Evolutionary conservation across 2,888 invertebrate genomes (phyloP).

Genomic region (Enchytraeus crypticus): DNA sequence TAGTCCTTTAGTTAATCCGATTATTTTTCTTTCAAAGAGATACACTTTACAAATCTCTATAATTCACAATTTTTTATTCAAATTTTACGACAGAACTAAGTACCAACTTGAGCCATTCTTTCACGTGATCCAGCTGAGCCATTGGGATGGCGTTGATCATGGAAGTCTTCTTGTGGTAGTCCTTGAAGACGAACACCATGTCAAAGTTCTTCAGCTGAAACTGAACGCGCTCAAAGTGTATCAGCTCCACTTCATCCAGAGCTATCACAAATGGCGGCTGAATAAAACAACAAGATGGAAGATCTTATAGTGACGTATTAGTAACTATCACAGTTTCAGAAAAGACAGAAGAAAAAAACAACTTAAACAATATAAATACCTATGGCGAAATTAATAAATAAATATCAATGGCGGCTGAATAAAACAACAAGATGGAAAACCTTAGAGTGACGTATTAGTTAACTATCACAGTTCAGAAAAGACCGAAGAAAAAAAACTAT

Average conservation of each 20-base stretch:
- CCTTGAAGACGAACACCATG: conserved; percentile 99
- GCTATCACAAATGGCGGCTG: conserved; percentile 95
- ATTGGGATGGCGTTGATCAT: conserved; percentile 99
- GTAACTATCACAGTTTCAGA: not conserved
- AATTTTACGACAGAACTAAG: not conserved
- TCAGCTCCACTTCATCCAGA: conserved; percentile 89
- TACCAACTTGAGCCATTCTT: conserved; percentile 93
- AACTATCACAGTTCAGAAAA: not conserved
- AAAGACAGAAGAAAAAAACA: not conserved
- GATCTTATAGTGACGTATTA: not conserved
- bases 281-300: conserved; percentile 8
- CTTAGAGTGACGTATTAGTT: not conserved
- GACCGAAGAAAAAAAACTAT: not conserved
- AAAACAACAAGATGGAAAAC: not conserved
- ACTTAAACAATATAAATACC: too few relatives aligned
- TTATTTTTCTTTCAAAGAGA: too few relatives aligned
- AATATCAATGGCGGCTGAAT: conserved; percentile 83
- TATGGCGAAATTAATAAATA: too few relatives aligned
- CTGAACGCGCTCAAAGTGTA: conserved; percentile 97
- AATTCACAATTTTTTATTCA: not conserved
- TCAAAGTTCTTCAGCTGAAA: conserved; percentile 98
- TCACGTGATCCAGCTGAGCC: conserved; percentile 97
- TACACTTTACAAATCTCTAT: too few relatives aligned
- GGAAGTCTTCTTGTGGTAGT: conserved; percentile 76
- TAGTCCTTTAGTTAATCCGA: too few relatives aligned